These are phyloP conservation scores for Drosophila vallismaia DNA, from an alignment of 2,888 invertebrate genomes.

Conservation along the genomic window DNA sequence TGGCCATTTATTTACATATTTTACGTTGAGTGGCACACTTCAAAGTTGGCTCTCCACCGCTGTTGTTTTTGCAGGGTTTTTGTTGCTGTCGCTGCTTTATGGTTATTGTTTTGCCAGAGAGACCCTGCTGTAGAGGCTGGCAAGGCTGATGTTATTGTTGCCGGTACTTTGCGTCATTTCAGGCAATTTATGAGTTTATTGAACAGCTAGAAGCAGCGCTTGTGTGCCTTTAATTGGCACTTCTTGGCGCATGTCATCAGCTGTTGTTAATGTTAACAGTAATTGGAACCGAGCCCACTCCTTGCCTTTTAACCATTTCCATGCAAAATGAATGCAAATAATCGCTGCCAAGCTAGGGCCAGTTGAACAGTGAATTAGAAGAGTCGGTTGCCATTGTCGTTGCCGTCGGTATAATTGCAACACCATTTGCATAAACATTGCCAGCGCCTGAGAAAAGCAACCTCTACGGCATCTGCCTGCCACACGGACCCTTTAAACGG, in stretches of 20 bases:
- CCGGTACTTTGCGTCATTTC: constrained; percentile 66
- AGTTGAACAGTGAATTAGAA: constrained; percentile 32
- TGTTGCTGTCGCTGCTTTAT: constrained; percentile 60
- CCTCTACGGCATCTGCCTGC: constrained; percentile 36
- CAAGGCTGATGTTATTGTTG: constrained; percentile 10
- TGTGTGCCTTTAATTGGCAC: constrained; percentile 65
- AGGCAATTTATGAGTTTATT: constrained; percentile 75
- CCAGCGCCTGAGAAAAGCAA: constrained; percentile 29
- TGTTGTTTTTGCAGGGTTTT: constrained; percentile 23
- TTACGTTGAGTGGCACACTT: constrained; percentile 73
- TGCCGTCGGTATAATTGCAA: constrained; percentile 55
- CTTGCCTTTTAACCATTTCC: constrained; percentile 6
- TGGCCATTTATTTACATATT: constrained; percentile 79
- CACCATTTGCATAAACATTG: constrained; percentile 74
- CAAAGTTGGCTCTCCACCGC: constrained; percentile 44
- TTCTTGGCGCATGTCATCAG: constrained; percentile 55
- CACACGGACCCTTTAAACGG: constrained; percentile 56
- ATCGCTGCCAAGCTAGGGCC: constrained; percentile 14
- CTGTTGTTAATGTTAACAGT: constrained; percentile 38
- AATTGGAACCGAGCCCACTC: constrained; percentile 15
- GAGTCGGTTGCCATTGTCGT: constrained; percentile 16
- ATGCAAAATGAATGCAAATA: constrained; percentile 42
- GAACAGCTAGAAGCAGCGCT: constrained; percentile 40
- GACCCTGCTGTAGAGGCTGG: constrained; percentile 16
- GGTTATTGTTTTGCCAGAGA: constrained; percentile 71